Base-by-base conservation (phyloP, 2,888 invertebrate species). In the Disparrhopalites patrizii region DNA sequence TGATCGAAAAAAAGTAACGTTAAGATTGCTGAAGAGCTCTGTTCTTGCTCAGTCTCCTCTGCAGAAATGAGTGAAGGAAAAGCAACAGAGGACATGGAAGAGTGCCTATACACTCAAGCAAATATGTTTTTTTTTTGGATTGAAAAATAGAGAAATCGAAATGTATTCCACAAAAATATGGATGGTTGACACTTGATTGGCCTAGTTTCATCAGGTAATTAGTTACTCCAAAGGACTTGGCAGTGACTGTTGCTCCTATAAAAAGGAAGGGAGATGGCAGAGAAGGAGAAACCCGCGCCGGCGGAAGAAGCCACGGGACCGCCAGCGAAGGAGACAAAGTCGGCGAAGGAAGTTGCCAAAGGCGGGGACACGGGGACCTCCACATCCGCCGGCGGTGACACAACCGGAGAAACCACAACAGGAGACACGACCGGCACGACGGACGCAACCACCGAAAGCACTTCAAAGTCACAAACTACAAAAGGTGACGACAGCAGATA, bases 391-490 rank as follows among this genome's bases (percentile, higher is more conserved):
- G 54, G 30, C 1, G 47, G 30, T 18, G 62, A 30, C 25, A 62
- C 62, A 25, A 23, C 62, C 31, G 62, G 51, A 23, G 63, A 55
- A 38, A 64, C 63, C 20, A 62, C 62, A 31, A 62, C 62, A 2
- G 62, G 54, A 30, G 52, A n/a, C 23, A 61, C 61, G 3, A 62
- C 62, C 18, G 47, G 27, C 30, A 31, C 40, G 15, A 64, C 63
- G 3, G 58, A 51, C 10, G 55, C 62, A 13, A 64, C 63, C 7
- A 50, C 56, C 10, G 63, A 55, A 3, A 47, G 43, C 15, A 28
- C n/a, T 0, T 28, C 43, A 4, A 51, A 20, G 25, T 33, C 62
- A 31, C 8, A 13, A 30, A 50, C 15, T 7, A 38, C n/a, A 36
- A 31, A 40, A 51, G 51, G 36, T 51, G 18, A 3, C n/a, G n/a